Evolutionary conservation across 2,113 vertebrate genomes (phyloP), one percentile per base, ranked within the genome.

Genomic region (Pelvicachromis taeniatus): DNA sequence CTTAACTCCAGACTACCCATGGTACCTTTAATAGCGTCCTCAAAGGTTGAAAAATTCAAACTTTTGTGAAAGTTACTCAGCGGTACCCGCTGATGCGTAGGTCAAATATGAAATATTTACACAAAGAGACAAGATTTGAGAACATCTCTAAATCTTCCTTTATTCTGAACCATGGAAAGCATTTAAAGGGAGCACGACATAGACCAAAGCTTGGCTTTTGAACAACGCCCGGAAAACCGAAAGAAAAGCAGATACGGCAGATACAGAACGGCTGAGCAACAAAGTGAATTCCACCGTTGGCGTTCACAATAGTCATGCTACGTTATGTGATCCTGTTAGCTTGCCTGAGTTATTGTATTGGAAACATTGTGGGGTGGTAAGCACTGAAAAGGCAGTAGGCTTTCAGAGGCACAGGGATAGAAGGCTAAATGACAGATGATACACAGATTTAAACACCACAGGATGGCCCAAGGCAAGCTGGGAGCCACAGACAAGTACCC

Each of bases 381-480:
- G 87, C 77, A 77, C 56, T 9, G 83, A 82, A 63, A 78, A 93
- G 56, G 82, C 83, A 89, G 87, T 52, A 78, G 89, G 80, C 80
- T 90, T 88, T 81, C 40, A 83, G 68, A 89, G 91, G 88, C 81
- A 88, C 78, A 42, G 86, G 90, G 83, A 87, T 77, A 84, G 83
- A 91, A 68, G 81, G 56, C 84, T 91, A 87, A 93, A 91, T 89
- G 85, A 89, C 88, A 92, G 90, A 94, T 91, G 91, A 94, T 92
- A 91, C 91, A 91, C 90, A 92, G 78, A 93, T 90, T 93, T 93
- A 85, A 93, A 90, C 91, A 87, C 91, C 83, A 83, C 90, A 93
- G 91, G 92, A 93, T 87, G 89, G 91, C 93, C 90, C 84, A 77
- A 78, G 88, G 91, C 92, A 88, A 86, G 90, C 90, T 89, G 85